Conservation (phyloP, 2,888 invertebrate genomes). For the Pandemis heparana region DNA sequence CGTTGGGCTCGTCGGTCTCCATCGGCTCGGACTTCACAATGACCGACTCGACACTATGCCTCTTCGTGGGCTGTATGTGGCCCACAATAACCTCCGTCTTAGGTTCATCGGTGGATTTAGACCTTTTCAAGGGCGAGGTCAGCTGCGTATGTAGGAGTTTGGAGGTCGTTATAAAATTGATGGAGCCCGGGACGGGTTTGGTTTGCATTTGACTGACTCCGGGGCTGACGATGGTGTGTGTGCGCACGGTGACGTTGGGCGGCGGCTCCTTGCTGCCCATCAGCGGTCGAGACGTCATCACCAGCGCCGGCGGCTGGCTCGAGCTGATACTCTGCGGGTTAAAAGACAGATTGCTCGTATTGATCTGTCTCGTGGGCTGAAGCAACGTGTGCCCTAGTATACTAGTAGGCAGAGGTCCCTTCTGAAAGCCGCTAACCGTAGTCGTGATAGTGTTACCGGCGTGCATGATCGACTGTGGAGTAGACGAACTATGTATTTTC, state of each 20-base stretch:
- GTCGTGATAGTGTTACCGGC: slow-evolving; percentile 73
- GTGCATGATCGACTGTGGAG: slow-evolving; percentile 70
- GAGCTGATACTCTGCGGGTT: slow-evolving; percentile 79
- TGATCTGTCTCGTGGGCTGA: slow-evolving; percentile 77
- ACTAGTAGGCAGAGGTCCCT: slow-evolving; percentile 75
- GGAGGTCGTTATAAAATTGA: slow-evolving; percentile 81
- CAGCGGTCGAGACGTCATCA: slow-evolving; percentile 80
- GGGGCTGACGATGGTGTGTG: slow-evolving; percentile 76
- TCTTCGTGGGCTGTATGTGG: slow-evolving; percentile 80
- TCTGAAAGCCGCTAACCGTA: slow-evolving; percentile 71
- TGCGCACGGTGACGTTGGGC: slow-evolving; percentile 78
- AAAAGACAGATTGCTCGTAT: slow-evolving; percentile 67
- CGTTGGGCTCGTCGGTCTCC: slow-evolving; percentile 76
- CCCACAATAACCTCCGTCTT: slow-evolving; percentile 82
- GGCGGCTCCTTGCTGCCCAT: slow-evolving; percentile 74
- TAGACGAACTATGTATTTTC: slow-evolving; percentile 72
- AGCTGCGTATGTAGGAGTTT: slow-evolving; percentile 86
- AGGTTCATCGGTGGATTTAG: slow-evolving; percentile 85
- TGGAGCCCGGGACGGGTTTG: slow-evolving; percentile 68
- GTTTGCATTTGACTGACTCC: slow-evolving; percentile 73
- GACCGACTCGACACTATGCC: slow-evolving; percentile 83
- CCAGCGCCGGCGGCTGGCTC: slow-evolving; percentile 82
- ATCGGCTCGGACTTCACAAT: slow-evolving; percentile 82
- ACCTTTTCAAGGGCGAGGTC: slow-evolving; percentile 84
- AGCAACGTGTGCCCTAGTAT: slow-evolving; percentile 80